Evolutionary conservation across 2,888 invertebrate species (phyloP).

Genomic region (Anagyrus pseudococci): DNA sequence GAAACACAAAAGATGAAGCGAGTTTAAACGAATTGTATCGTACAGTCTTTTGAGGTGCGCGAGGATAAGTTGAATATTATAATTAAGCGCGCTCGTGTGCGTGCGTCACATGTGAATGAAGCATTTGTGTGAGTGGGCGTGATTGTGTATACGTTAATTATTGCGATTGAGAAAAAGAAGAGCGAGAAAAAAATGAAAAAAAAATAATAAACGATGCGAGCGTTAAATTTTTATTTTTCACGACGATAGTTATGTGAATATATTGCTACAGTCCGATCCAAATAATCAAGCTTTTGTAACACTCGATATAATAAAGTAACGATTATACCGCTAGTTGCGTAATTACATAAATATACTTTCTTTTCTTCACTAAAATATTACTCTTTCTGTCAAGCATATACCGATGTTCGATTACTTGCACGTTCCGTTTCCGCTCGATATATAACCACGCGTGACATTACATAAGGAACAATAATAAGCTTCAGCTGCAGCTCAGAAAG

Average conservation of each 20-base stretch:
- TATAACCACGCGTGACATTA: no score
- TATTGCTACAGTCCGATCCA: slow-evolving; percentile 62
- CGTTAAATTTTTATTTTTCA: slow-evolving; percentile 60
- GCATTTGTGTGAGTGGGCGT: slow-evolving; percentile 30
- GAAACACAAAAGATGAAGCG: slow-evolving; percentile 22
- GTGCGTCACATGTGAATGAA: slow-evolving; percentile 27
- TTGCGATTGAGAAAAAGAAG: slow-evolving; percentile 29
- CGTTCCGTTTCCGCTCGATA: no score
- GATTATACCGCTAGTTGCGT: slow-evolving; percentile 54
- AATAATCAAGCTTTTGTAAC: slow-evolving; percentile 62
- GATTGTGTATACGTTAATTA: slow-evolving; percentile 35
- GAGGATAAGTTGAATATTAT: slow-evolving; percentile 31
- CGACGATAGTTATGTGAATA: slow-evolving; percentile 58
- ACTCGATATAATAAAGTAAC: slow-evolving; percentile 57
- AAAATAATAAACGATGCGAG: slow-evolving; percentile 46
- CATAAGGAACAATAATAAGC: no score
- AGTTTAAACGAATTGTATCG: slow-evolving; percentile 29
- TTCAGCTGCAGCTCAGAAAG: no score
- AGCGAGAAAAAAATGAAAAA: slow-evolving; percentile 19
- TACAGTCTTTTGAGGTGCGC: slow-evolving; percentile 23
- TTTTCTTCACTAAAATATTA: slow-evolving; percentile 21
- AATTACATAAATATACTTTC: slow-evolving; percentile 33
- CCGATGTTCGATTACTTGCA: no score
- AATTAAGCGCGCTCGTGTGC: slow-evolving; percentile 29
- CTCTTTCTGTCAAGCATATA: no score